A percentile compares a stretch with the other conserved stretches of the same genome.
Evolutionary conservation across 1,140 invertebrate species (phyloP).

Genomic region (Brachionus koreanus): DNA sequence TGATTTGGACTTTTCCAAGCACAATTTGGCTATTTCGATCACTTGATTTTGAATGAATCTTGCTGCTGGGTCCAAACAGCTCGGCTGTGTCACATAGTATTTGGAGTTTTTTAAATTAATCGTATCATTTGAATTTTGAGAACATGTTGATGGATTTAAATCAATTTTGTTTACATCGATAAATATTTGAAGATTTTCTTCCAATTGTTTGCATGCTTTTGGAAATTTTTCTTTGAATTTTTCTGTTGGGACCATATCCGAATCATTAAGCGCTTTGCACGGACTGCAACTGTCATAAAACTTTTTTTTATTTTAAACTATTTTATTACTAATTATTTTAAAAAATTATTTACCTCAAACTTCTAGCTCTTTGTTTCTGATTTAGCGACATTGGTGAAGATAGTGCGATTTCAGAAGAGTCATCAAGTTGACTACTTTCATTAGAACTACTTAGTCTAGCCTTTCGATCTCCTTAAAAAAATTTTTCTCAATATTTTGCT

Average conservation of each 20-base stretch:
- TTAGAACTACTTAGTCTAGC: conserved; percentile 29
- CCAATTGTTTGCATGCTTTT: conserved; percentile 34
- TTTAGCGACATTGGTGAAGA: not conserved
- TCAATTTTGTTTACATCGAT: conserved; percentile 36
- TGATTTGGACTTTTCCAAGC: conserved; percentile 84
- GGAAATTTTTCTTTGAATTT: conserved; percentile 41
- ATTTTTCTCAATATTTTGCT: not conserved
- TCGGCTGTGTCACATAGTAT: not conserved
- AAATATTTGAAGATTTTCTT: conserved; percentile 38
- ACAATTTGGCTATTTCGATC: conserved; percentile 88
- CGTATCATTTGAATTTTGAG: not conserved
- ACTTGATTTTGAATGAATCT: conserved; percentile 90
- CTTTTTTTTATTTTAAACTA: conserved; percentile 34
- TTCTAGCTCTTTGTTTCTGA: conserved; percentile 23
- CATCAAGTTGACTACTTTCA: conserved; percentile 36
- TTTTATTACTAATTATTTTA: not conserved
- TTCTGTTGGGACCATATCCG: conserved; percentile 1
- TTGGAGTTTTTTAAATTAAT: not conserved
- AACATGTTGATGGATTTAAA: not conserved
- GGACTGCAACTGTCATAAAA: conserved; percentile 34
- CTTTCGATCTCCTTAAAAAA: not conserved
- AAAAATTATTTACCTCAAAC: conserved; percentile 12
- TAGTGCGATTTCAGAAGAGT: conserved; percentile 7
- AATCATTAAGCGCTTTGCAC: conserved; percentile 26
- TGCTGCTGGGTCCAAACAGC: conserved; percentile 72